A percentile compares a stretch with the other conserved stretches of the same genome.
phyloP scores from a whole-genome alignment of 2,797 vertebrate genomes.

The Danio kyathit region DNA sequence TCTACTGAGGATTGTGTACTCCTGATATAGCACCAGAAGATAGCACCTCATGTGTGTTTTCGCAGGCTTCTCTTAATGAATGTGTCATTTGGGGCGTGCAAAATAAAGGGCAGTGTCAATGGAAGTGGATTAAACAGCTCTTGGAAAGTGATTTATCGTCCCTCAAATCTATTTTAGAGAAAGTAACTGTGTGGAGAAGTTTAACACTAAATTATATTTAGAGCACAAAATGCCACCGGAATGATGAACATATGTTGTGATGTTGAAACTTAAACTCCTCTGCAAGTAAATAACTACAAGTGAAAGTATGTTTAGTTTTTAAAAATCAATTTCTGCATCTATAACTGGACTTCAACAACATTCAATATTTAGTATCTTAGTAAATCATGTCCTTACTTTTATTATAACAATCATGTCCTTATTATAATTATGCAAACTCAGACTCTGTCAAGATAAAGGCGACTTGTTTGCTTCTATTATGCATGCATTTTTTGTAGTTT shows the following conservation, averaged over 20 bases:
- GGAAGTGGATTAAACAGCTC: not conserved
- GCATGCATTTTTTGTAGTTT: constrained; percentile 64
- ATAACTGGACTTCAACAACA: too few relatives aligned
- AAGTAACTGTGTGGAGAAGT: not conserved
- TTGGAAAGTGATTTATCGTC: not conserved
- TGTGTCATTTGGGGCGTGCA: not conserved
- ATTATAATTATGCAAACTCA: not conserved
- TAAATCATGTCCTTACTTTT: not conserved
- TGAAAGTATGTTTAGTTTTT: not conserved
- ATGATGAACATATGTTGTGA: not conserved
- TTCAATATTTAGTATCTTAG: not conserved
- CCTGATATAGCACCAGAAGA: constrained; percentile 4
- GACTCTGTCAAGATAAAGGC: constrained; percentile 17
- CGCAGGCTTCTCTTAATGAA: constrained; percentile 5
- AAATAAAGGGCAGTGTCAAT: not conserved
- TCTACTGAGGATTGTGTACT: constrained; percentile 25
- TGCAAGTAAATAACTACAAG: not conserved
- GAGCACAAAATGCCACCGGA: not conserved
- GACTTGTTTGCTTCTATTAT: constrained; percentile 54
- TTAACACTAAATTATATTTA: not conserved
- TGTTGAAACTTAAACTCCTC: not conserved
- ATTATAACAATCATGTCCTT: too few relatives aligned
- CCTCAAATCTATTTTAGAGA: not conserved
- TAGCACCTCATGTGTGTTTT: not conserved
- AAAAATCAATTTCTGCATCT: not conserved